Percentiles rank a stretch among this genome's conserved stretches.
Evolutionary conservation across 2,888 invertebrate genomes (phyloP).

Genomic region (Eurytoma adleriae): DNA sequence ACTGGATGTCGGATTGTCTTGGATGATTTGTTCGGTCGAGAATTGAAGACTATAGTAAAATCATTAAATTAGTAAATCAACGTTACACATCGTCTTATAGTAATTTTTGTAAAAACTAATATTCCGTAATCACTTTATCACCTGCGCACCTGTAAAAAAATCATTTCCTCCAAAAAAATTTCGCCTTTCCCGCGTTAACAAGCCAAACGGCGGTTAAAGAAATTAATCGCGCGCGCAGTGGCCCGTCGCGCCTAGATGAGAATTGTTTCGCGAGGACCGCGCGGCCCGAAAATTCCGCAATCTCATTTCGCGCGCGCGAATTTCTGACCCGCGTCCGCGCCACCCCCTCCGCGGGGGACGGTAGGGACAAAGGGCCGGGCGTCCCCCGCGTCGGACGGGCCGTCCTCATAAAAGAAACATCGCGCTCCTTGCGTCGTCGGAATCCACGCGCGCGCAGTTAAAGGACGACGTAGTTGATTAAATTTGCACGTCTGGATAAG

Average conservation of each 20-base stretch:
- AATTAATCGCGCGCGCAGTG: not conserved
- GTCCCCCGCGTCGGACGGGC: conserved; percentile 8
- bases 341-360: not conserved
- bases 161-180: too few species aligned
- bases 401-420: conserved; percentile 37
- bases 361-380: conserved; percentile 24
- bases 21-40: too few species aligned
- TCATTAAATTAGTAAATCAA: not conserved
- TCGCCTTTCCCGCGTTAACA: too few species aligned
- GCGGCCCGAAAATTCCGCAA: conserved; percentile 54
- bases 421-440: conserved; percentile 43
- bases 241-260: conserved; percentile 40
- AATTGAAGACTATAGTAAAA: too few species aligned
- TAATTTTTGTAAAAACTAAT: too few species aligned
- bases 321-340: not conserved
- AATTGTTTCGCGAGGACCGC: conserved; percentile 54
- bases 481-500: conserved; percentile 37
- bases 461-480: conserved; percentile 36
- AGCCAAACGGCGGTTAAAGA: too few species aligned
- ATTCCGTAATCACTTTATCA: too few species aligned
- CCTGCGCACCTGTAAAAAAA: too few species aligned
- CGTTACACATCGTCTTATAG: not conserved
- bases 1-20: too few species aligned
- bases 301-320: conserved; percentile 47
- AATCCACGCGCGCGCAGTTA: conserved; percentile 39